Conservation (phyloP, 2,888 invertebrate species). For the Patella depressa region DNA sequence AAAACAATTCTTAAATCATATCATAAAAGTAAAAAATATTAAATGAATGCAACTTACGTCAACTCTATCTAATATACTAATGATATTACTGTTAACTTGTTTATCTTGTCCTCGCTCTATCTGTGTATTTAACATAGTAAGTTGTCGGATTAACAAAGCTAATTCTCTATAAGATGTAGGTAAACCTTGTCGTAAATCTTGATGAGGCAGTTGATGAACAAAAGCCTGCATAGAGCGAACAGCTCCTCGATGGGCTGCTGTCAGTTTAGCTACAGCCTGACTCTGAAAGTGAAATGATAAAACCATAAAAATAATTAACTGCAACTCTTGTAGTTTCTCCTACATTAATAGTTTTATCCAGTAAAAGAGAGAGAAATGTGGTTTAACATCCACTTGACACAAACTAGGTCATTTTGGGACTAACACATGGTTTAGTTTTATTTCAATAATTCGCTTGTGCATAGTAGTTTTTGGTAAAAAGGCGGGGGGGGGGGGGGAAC, state of each 20-base stretch:
- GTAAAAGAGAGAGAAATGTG: no score
- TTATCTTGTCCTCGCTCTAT: conserved; percentile 38
- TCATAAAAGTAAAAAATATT: no score
- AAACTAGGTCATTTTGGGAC: no score
- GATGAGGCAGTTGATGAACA: conserved; percentile 56
- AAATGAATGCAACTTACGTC: conserved; percentile 43
- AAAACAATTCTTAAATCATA: no score
- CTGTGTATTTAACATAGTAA: conserved; percentile 50
- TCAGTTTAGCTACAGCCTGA: conserved; percentile 50
- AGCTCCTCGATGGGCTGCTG: conserved; percentile 60
- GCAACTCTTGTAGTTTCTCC: not conserved
- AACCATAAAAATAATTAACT: not conserved
- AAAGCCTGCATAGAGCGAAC: conserved; percentile 65
- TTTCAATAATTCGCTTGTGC: no score
- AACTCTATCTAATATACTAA: conserved; percentile 55
- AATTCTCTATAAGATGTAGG: conserved; percentile 61
- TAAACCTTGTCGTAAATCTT: conserved; percentile 54
- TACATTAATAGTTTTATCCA: no score
- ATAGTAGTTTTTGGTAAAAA: no score
- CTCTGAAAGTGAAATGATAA: conserved; percentile 39
- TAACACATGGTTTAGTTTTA: no score
- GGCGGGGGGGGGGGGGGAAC: no score
- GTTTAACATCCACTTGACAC: no score
- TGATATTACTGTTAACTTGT: conserved; percentile 43
- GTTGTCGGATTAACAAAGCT: conserved; percentile 53